Base-by-base conservation (phyloP, 2,888 invertebrate genomes). In the Meandrusa payeni region DNA sequence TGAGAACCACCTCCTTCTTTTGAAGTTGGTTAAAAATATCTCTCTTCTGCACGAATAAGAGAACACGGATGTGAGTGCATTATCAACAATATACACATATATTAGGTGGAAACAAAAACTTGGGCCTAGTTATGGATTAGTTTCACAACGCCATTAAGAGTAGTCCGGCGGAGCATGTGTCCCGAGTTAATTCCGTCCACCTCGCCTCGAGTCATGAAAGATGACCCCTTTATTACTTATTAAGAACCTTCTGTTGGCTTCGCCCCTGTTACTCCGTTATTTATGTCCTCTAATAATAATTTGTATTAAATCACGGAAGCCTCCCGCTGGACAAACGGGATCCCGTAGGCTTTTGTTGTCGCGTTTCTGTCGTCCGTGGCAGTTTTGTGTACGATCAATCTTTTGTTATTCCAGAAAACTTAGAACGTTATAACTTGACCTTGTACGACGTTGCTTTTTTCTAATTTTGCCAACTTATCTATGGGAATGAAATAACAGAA, bases 211-310 rank as follows among this genome's bases (percentile, higher is more conserved):
- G 56, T 60, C 61, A 70, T 81, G 82, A 86, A 77, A 75, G 80
- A 83, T 86, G 85, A 83, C 85, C 85, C 86, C 82, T 85, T 86
- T 87, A 86, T 86, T 87, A 86, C 81, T 86, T 86, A 87, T 86
- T 86, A 86, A 87, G 80, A 71, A 83, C 81, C 75, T 72, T 60
- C 65, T 61, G 69, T 65, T 64, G 52, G 57, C 62, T 60, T 61
- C 61, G 47, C 76, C 77, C 80, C 73, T 61, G 70, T 67, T 39
- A 69, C 74, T 64, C 59, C 68, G 83, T 86, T 86, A 87, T 87
- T 86, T 87, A 87, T 86, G 85, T 83, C 68, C 69, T 81, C 82
- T 85, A 87, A 87, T 86, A 87, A 87, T 87, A 86, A 87, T 87
- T 87, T 87, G 87, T 87, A 87, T 86, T 87, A 86, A 87, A 87